Evolutionary conservation across 2,113 vertebrate species (phyloP).

Genomic region (Menidia beryllina): DNA sequence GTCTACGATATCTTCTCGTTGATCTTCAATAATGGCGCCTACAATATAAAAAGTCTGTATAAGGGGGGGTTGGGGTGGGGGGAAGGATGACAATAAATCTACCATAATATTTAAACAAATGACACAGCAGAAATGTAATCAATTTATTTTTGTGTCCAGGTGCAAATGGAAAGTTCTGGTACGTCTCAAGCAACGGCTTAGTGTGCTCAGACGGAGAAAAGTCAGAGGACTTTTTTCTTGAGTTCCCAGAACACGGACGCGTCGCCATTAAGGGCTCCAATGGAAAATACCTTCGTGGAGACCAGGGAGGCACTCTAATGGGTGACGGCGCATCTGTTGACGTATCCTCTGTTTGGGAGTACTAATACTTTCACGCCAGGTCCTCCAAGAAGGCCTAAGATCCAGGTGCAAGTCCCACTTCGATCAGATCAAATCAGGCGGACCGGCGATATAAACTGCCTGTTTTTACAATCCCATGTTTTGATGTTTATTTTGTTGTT

Average conservation of each 20-base stretch:
- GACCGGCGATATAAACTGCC: constrained; percentile 49
- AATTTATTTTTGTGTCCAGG: constrained; percentile 75
- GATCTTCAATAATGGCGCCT: constrained; percentile 91
- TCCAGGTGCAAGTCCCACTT: constrained; percentile 41
- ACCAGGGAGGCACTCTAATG: constrained; percentile 90
- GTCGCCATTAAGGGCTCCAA: constrained; percentile 90
- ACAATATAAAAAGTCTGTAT: constrained; percentile 90
- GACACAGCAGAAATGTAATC: background rate
- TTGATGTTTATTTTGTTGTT: constrained; percentile 21
- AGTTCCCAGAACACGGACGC: constrained; percentile 90
- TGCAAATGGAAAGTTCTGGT: constrained; percentile 90
- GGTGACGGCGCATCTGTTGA: constrained; percentile 84
- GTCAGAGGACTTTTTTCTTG: constrained; percentile 93
- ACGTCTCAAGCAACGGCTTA: constrained; percentile 86
- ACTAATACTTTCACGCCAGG: constrained; percentile 75
- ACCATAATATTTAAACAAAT: background rate
- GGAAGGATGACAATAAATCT: too few relatives aligned
- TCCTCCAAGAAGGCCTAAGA: constrained; percentile 2
- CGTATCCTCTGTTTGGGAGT: constrained; percentile 90
- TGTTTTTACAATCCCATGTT: constrained; percentile 50
- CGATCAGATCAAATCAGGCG: constrained; percentile 30
- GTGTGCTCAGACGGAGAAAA: constrained; percentile 91
- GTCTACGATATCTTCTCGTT: constrained; percentile 93
- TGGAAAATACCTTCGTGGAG: constrained; percentile 91
- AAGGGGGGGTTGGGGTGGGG: too few relatives aligned